Base-by-base conservation (phyloP, 2,113 vertebrate species). In the Mastomys natalensis region DNA sequence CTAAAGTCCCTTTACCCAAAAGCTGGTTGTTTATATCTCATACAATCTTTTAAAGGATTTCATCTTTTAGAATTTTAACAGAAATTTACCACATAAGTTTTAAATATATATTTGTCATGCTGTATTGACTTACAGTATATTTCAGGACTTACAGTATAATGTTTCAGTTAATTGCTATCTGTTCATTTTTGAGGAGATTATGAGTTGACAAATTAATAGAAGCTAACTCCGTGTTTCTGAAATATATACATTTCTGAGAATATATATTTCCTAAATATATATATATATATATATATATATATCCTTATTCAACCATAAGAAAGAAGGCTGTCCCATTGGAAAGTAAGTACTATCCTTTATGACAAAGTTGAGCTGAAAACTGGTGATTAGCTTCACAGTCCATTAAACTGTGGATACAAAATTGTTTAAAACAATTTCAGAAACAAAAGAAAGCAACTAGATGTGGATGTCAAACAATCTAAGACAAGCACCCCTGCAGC, bases 81-180 rank as follows among this genome's bases (percentile, higher is more conserved):
- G n/a, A 96, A 62, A 86, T 89, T 93, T 91, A 53, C 21, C 86
- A 87, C 81, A 91, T 76, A 89, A 58, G n/a, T 13, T 87, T 84
- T 82, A 53, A 66, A 87, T 19, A 45, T 62, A 77, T 37, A 70
- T 74, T 89, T 89, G 17, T 48, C 73, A 45, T 40, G 13, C 40
- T 84, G 73, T 91, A 78, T 21, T 55, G 15, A 62, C 45, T 97
- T 96, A 91, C 31, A 40, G 31, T 89, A 91, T 91, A 8, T 74
- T 94, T 77, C 21, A 74, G 68, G 11, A 62, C 45, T 97, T 96
- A 91, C 24, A 40, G 26, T 89, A 91, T 26, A 29, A 53, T 91
- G 11, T 74, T 94, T 82, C 21, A 74, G 68, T n/a, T 6, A 60
- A 92, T 93, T 89, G 21, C 29, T 62, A 29, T 89, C 91, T 74